phyloP scores from a whole-genome alignment of 2,113 vertebrate genomes.

The Gopherus evgoodei region DNA sequence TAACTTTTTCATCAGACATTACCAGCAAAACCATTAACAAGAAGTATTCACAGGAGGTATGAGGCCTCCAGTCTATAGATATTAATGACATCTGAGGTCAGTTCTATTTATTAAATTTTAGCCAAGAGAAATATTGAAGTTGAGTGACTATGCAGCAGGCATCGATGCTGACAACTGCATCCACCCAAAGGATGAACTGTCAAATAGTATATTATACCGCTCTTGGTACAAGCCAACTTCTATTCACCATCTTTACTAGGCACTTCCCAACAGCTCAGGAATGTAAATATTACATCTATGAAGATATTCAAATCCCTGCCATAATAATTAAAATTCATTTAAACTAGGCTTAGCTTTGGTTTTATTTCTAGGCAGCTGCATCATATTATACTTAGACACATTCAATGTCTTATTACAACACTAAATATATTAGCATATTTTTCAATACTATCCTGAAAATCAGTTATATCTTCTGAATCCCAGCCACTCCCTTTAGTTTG shows the following conservation, averaged over 20 bases:
- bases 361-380: too few relatives aligned
- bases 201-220: background rate
- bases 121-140: background rate
- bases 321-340: too few relatives aligned
- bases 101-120: background rate
- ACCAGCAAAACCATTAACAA: background rate
- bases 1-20: background rate
- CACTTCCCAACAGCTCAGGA: background rate
- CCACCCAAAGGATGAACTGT: background rate
- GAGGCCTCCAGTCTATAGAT: background rate
- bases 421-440: too few relatives aligned
- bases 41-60: background rate
- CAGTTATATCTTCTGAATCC: too few relatives aligned
- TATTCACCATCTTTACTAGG: background rate
- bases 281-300: too few relatives aligned
- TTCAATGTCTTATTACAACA: too few relatives aligned
- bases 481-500: background rate
- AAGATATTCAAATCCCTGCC: background rate
- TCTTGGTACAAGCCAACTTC: background rate
- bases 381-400: too few relatives aligned
- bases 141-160: background rate
- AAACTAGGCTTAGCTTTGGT: too few relatives aligned
- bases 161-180: background rate
- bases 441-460: too few relatives aligned
- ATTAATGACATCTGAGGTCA: background rate